Evolutionary conservation across 2,888 invertebrate species (phyloP).

Genomic region (Drosophila gaucha): DNA sequence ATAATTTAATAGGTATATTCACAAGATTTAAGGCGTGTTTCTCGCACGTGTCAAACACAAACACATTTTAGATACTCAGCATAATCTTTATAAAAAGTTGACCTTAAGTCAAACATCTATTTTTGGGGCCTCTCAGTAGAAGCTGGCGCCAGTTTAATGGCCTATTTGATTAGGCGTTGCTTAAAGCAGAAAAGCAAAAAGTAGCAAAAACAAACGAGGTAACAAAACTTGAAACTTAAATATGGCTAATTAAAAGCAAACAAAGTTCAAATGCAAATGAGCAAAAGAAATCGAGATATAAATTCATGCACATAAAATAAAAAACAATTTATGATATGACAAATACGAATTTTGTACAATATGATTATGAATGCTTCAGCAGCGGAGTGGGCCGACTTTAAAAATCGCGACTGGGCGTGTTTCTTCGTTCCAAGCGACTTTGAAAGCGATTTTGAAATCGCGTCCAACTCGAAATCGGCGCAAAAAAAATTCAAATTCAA

Average conservation of each 20-base stretch:
- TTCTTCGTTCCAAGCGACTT: slow-evolving; percentile 27
- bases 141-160: slow-evolving; percentile 42
- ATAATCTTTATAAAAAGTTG: slow-evolving; percentile 1
- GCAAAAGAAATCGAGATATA: slow-evolving; percentile 9
- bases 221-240: slow-evolving; percentile 24
- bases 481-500: slow-evolving; percentile 63
- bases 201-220: neutral
- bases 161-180: slow-evolving; percentile 29
- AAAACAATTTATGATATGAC: slow-evolving; percentile 54
- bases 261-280: slow-evolving; percentile 57
- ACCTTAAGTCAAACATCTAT: slow-evolving; percentile 22
- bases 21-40: neutral
- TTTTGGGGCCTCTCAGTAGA: slow-evolving; percentile 24
- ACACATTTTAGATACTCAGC: neutral
- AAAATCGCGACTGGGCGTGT: slow-evolving; percentile 19
- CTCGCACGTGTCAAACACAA: slow-evolving; percentile 11
- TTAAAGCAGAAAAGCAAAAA: neutral
- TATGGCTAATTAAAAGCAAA: slow-evolving; percentile 61
- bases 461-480: slow-evolving; percentile 29
- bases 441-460: slow-evolving; percentile 66
- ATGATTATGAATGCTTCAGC: slow-evolving; percentile 38
- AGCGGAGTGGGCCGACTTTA: slow-evolving; percentile 32
- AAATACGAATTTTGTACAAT: slow-evolving; percentile 45
- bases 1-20: neutral
- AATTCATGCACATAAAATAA: slow-evolving; percentile 37